Evolutionary conservation across 2,888 invertebrate species (phyloP).

Genomic region (Trilocha varians): DNA sequence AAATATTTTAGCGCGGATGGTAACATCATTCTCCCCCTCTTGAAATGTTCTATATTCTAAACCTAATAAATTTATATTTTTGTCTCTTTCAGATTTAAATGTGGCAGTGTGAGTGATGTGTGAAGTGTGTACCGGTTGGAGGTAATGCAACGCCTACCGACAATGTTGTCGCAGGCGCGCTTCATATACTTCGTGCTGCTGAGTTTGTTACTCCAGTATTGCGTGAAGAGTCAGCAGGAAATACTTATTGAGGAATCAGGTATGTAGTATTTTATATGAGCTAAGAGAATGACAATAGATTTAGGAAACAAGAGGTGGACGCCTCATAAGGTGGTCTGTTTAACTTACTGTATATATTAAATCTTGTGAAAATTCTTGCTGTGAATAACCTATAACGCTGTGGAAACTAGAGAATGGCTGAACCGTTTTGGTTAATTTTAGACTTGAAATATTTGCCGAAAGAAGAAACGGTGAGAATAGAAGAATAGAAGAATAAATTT

Average conservation of each 20-base stretch:
- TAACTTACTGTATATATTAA: no score
- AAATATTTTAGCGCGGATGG: no score
- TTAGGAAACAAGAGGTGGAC: no score
- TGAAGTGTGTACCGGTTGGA: slow-evolving; percentile 21
- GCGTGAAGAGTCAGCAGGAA: slow-evolving; percentile 51
- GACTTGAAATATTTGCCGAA: no score
- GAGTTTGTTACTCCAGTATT: slow-evolving; percentile 41
- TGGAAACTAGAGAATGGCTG: no score
- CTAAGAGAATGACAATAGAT: background rate
- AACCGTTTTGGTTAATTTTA: no score
- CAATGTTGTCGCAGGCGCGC: slow-evolving; percentile 34
- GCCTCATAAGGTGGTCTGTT: no score
- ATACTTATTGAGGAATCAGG: slow-evolving; percentile 60
- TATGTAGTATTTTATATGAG: slow-evolving; percentile 23
- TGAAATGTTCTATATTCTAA: no score
- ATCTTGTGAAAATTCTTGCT: background rate
- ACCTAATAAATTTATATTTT: slow-evolving; percentile 1
- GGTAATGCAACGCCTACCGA: slow-evolving; percentile 22
- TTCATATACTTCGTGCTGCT: slow-evolving; percentile 35
- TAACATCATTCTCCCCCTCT: no score
- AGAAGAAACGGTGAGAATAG: no score
- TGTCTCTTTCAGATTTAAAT: slow-evolving; percentile 23
- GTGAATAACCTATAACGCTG: background rate
- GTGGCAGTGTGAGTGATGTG: slow-evolving; percentile 31
- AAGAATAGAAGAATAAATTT: no score